Conservation (phyloP, 1,140 invertebrate genomes). For the Papilio aristodemus region DNA sequence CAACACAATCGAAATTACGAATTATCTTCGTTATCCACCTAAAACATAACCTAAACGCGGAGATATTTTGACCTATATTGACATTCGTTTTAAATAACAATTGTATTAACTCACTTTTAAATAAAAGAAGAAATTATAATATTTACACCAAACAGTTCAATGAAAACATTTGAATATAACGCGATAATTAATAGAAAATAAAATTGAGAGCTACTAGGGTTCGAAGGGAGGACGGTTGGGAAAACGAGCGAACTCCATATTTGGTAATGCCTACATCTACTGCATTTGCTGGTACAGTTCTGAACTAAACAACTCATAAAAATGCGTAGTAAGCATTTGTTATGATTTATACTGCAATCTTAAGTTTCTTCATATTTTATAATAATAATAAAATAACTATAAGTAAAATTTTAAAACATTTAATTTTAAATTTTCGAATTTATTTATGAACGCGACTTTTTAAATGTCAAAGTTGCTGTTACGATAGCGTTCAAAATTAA, state of each 20-base stretch:
- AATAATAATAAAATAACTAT: not conserved
- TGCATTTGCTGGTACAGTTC: conserved; percentile 67
- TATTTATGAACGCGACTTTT: conserved; percentile 23
- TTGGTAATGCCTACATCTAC: conserved; percentile 80
- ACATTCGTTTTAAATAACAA: conserved; percentile 59
- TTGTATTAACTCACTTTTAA: conserved; percentile 70
- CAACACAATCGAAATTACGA: conserved; percentile 55
- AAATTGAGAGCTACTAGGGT: conserved; percentile 77
- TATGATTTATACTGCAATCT: not conserved
- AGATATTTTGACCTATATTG: conserved; percentile 75
- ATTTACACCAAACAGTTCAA: conserved; percentile 70
- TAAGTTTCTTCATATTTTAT: conserved; percentile 13
- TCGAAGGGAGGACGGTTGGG: conserved; percentile 79
- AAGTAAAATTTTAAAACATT: not conserved
- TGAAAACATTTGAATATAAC: conserved; percentile 76
- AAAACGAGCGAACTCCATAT: conserved; percentile 81
- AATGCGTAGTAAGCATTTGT: conserved; percentile 7
- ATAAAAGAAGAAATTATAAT: conserved; percentile 66
- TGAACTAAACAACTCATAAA: conserved; percentile 29
- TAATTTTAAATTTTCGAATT: conserved; percentile 1
- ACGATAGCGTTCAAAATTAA: conserved; percentile 20
- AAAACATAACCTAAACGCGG: conserved; percentile 76
- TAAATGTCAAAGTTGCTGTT: conserved; percentile 17
- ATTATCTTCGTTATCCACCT: conserved; percentile 59
- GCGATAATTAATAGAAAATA: conserved; percentile 69